Evolutionary conservation across 1,140 invertebrate genomes (phyloP).

Genomic region (Lerema accius): DNA sequence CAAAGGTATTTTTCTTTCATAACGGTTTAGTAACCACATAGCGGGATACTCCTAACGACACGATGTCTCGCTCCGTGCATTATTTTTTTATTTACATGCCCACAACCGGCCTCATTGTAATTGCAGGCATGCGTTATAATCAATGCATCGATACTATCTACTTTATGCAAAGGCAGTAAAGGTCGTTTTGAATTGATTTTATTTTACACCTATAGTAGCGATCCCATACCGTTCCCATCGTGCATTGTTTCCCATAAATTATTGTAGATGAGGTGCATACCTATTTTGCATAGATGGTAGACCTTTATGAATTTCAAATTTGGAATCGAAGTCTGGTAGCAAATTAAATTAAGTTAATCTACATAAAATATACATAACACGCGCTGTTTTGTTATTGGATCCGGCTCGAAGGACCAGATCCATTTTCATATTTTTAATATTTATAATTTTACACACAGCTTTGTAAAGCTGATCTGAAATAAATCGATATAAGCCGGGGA

Average conservation of each 20-base stretch:
- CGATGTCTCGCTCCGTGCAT: slow-evolving; percentile 6
- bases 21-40: slow-evolving; percentile 18
- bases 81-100: slow-evolving; percentile 20
- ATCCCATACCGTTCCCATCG: slow-evolving; percentile 18
- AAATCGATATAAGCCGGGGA: slow-evolving; percentile 4
- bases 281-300: slow-evolving; percentile 23
- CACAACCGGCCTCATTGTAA: slow-evolving; percentile 24
- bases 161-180: slow-evolving; percentile 22
- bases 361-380: slow-evolving; percentile 14
- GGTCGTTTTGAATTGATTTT: slow-evolving; percentile 19
- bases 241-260: slow-evolving; percentile 33
- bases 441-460: not conserved
- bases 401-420: slow-evolving; percentile 1
- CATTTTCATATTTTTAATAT: slow-evolving; percentile 5
- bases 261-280: slow-evolving; percentile 27
- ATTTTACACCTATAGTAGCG: not conserved
- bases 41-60: not conserved
- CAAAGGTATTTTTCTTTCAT: not conserved
- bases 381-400: slow-evolving; percentile 5
- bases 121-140: slow-evolving; percentile 23
- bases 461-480: not conserved
- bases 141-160: slow-evolving; percentile 10
- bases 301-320: slow-evolving; percentile 27
- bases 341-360: slow-evolving; percentile 28
- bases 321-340: slow-evolving; percentile 19